Evolutionary conservation across 2,113 vertebrate species (phyloP), one percentile per base, ranked within the genome.

Genomic region (Xenus cinereus): DNA sequence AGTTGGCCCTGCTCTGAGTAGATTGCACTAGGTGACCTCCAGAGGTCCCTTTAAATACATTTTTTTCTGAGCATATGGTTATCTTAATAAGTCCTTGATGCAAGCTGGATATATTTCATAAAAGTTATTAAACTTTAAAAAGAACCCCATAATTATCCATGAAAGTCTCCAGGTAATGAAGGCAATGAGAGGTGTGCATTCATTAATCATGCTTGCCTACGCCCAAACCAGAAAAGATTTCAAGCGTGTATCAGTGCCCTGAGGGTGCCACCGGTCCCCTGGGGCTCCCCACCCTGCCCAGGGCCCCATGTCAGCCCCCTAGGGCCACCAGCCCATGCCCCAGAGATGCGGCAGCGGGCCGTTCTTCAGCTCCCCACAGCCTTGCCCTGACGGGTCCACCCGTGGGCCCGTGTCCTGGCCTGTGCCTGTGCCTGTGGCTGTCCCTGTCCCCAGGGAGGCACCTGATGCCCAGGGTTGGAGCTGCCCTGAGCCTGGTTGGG

Each of bases 311-410:
- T 12, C 46, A 54, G 26, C 15, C 26, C 9, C 56, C 22, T 3
- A 1, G 46, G 7, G 46, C 54, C 27, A 1, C 8, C 48, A 37
- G 19, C 12, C 18, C 33, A 23, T 15, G 39, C 33, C 64, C 66
- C 28, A 20, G 6, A 2, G 1, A 21, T 1, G 2, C 7, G 1
- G 2, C 53, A 60, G 10, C 48, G 37, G 32, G 48, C 39, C 6
- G 2, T 10, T 7, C 73, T 51, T 16, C 24, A 68, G 26, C 35
- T 59, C 32, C 26, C 53, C 53, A 50, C 20, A 32, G 45, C 20
- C 32, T 20, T 50, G 41, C 12, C n/a, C 50, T 66, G 71, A n/a
- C 3, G 6, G 62, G 18, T 23, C 60, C 48, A 53, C 26, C n/a
- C 3, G 2, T 4, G 4, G 53, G 17, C 64, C 51, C 17, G 7